A percentile compares a stretch with the other conserved stretches of the same genome.
phyloP scores from a whole-genome alignment of 2,888 invertebrate genomes.

The Agriopis aurantiaria region DNA sequence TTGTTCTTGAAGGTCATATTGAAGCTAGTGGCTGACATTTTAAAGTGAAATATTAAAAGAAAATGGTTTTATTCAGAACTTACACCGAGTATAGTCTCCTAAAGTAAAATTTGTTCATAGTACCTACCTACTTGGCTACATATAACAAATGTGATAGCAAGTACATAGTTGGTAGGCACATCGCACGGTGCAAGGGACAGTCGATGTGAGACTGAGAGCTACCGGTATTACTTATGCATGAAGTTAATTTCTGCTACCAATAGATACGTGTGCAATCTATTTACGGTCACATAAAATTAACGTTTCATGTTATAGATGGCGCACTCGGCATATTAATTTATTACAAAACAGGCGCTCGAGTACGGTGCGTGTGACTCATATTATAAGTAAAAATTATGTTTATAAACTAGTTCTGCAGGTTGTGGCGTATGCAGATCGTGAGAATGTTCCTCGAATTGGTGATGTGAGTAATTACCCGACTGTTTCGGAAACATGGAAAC shows the following conservation, averaged over 20 bases:
- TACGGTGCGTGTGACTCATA: slow-evolving; percentile 54
- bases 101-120: background rate
- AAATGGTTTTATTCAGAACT: background rate
- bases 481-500: slow-evolving; percentile 58
- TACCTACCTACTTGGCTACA: background rate
- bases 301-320: slow-evolving; percentile 34
- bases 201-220: slow-evolving; percentile 23
- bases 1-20: too few species aligned
- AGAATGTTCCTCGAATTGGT: slow-evolving; percentile 54
- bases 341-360: slow-evolving; percentile 36
- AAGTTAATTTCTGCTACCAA: slow-evolving; percentile 31
- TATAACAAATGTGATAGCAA: background rate
- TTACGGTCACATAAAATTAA: slow-evolving; percentile 38
- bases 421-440: slow-evolving; percentile 56
- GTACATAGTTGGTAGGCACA: slow-evolving; percentile 19
- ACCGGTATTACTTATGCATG: slow-evolving; percentile 30
- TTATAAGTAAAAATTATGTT: slow-evolving; percentile 42
- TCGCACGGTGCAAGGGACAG: slow-evolving; percentile 5
- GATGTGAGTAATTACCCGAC: slow-evolving; percentile 49
- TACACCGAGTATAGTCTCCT: background rate
- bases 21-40: too few species aligned
- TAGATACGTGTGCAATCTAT: slow-evolving; percentile 36
- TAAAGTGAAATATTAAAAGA: too few species aligned
- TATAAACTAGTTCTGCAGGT: slow-evolving; percentile 54
- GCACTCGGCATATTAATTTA: slow-evolving; percentile 40